A percentile compares a stretch with the other conserved stretches of the same genome.
phyloP scores from a whole-genome alignment of 1,140 invertebrate species.

The Lordiphosa stackelbergi region DNA sequence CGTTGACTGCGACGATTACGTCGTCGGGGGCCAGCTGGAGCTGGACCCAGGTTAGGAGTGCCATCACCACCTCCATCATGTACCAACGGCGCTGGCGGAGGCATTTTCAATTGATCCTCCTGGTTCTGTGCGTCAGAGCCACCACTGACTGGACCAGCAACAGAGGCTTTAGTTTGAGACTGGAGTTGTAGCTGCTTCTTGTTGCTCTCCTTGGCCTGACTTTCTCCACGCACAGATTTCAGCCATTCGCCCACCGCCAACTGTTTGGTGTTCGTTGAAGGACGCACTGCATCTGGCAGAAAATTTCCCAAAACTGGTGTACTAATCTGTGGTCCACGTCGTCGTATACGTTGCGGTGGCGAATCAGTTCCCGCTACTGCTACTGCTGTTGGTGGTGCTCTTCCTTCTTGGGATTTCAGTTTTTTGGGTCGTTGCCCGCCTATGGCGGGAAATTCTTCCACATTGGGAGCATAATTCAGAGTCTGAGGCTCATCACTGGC shows the following conservation, averaged over 20 bases:
- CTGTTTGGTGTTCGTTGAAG: background rate
- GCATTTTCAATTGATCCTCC: background rate
- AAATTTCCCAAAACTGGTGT: conserved; percentile 14
- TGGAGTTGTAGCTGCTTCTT: background rate
- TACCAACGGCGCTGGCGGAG: background rate
- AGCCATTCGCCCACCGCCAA: conserved; percentile 22
- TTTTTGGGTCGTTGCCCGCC: conserved; percentile 19
- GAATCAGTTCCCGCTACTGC: background rate
- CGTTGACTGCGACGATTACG: background rate
- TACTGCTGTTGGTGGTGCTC: background rate
- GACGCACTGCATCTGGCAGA: background rate
- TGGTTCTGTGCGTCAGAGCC: background rate
- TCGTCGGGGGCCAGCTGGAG: background rate
- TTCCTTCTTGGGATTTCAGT: background rate
- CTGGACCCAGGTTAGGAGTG: too few relatives aligned
- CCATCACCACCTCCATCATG: too few relatives aligned
- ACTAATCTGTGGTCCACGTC: background rate
- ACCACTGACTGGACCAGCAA: too few relatives aligned
- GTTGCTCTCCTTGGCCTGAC: background rate
- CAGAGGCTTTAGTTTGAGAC: too few relatives aligned
- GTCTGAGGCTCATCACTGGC: background rate
- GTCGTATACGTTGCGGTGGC: background rate
- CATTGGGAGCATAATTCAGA: background rate
- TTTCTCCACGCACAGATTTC: conserved; percentile 2
- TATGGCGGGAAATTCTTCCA: conserved; percentile 28